These are phyloP conservation scores for Oenanthe melanoleuca DNA, from an alignment of 2,113 vertebrate genomes.

Conservation along the genomic window DNA sequence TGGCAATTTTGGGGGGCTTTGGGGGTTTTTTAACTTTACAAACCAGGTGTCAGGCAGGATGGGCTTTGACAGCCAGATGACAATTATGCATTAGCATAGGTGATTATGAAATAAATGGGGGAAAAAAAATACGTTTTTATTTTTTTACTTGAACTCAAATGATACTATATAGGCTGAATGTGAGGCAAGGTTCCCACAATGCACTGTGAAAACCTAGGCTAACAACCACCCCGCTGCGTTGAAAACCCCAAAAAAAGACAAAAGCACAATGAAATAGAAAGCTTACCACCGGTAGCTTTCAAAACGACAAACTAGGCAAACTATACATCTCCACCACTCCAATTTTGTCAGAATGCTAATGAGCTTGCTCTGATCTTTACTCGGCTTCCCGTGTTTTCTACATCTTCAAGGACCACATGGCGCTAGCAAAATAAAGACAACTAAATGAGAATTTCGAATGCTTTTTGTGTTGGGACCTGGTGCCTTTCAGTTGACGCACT, in stretches of 20 bases:
- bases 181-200: conserved; percentile 89
- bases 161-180: conserved; percentile 80
- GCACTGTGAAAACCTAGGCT: conserved; percentile 85
- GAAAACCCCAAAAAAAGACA: conserved; percentile 86
- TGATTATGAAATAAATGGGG: conserved; percentile 66
- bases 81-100: conserved; percentile 46
- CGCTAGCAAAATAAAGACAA: conserved; percentile 99
- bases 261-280: conserved; percentile 92
- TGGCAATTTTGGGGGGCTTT: not conserved
- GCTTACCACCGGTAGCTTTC: conserved; percentile 86
- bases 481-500: conserved; percentile 92
- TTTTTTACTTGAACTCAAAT: conserved; percentile 78
- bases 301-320: conserved; percentile 87
- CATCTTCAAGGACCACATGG: conserved; percentile 99
- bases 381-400: conserved; percentile 98
- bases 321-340: conserved; percentile 93
- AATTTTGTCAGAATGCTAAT: conserved; percentile 97
- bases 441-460: conserved; percentile 99
- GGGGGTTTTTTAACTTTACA: not conserved
- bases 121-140: not conserved
- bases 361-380: conserved; percentile 99
- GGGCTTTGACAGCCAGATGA: conserved; percentile 34
- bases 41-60: not conserved
- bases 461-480: conserved; percentile 91
- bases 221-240: conserved; percentile 87